Conservation (phyloP, 1,140 invertebrate genomes). For the Sinonovacula constricta region DNA sequence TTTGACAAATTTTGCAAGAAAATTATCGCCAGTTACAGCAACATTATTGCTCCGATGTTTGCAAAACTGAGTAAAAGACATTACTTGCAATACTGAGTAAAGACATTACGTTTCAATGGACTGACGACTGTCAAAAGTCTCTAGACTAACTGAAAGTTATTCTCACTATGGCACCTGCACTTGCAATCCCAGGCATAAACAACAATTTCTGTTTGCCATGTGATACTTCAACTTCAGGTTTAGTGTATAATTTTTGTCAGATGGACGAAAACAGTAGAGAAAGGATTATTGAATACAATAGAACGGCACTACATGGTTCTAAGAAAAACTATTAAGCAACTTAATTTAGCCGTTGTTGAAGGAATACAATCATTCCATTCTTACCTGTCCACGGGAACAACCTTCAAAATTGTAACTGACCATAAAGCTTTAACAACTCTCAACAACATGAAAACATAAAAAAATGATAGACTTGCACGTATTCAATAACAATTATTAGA, state of each 20-base stretch:
- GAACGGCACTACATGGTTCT: slow-evolving; percentile 10
- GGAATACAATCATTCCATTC: slow-evolving; percentile 20
- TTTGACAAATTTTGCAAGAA: slow-evolving; percentile 18
- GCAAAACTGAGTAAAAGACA: too few species aligned
- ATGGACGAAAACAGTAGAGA: neutral
- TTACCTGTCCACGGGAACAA: slow-evolving; percentile 4
- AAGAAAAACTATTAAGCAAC: slow-evolving; percentile 25
- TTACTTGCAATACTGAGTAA: slow-evolving; percentile 9
- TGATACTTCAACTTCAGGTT: neutral
- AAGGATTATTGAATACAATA: slow-evolving; percentile 11
- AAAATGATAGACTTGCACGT: slow-evolving; percentile 20
- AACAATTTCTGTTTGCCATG: slow-evolving; percentile 15
- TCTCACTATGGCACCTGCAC: slow-evolving; percentile 3
- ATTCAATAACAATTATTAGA: neutral
- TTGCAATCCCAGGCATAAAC: slow-evolving; percentile 14
- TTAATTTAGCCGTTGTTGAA: slow-evolving; percentile 8
- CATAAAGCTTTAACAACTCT: slow-evolving; percentile 18
- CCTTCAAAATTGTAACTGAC: slow-evolving; percentile 20
- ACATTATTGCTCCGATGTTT: neutral
- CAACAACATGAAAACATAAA: neutral
- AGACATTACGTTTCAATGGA: slow-evolving; percentile 5
- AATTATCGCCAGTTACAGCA: neutral
- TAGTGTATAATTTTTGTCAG: slow-evolving; percentile 18
- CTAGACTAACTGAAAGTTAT: slow-evolving; percentile 6
- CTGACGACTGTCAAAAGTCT: slow-evolving; percentile 3